Evolutionary conservation across 2,113 vertebrate genomes (phyloP).

Genomic region (Rhinoderma darwinii): DNA sequence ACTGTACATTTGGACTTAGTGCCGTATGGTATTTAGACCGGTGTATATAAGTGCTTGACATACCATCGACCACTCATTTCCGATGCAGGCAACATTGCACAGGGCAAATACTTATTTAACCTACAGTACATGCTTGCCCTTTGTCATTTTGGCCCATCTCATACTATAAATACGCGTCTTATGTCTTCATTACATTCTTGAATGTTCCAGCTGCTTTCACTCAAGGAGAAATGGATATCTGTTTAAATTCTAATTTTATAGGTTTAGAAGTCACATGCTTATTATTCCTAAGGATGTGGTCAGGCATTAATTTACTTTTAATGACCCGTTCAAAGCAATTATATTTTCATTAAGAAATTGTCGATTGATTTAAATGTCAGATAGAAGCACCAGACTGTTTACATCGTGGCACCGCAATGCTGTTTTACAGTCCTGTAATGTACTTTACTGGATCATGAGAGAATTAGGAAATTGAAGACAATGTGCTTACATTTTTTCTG

Average conservation of each 20-base stretch:
- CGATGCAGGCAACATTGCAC: neutral
- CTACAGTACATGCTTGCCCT: neutral
- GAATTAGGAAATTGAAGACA: neutral
- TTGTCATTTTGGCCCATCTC: neutral
- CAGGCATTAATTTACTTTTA: conserved; percentile 31
- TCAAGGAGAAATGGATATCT: conserved; percentile 33
- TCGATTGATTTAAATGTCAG: conserved; percentile 22
- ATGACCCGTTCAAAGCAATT: conserved; percentile 23
- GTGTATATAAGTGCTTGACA: neutral
- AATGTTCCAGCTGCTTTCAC: conserved; percentile 24
- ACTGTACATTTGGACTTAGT: neutral
- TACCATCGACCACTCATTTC: neutral
- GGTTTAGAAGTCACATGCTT: neutral
- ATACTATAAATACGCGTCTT: neutral
- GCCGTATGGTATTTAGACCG: neutral
- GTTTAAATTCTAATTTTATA: conserved; percentile 12
- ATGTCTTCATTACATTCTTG: neutral
- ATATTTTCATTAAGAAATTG: conserved; percentile 37
- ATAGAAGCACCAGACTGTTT: conserved; percentile 19
- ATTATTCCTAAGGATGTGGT: conserved; percentile 29
- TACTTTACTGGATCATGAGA: conserved; percentile 12
- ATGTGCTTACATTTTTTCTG: neutral
- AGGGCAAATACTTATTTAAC: neutral
- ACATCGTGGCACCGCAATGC: conserved; percentile 8
- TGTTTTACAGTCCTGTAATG: conserved; percentile 13